A percentile compares a stretch with the other conserved stretches of the same genome.
Conservation (phyloP, 1,140 invertebrate species). For the Caenorhabditis briggsae region DNA sequence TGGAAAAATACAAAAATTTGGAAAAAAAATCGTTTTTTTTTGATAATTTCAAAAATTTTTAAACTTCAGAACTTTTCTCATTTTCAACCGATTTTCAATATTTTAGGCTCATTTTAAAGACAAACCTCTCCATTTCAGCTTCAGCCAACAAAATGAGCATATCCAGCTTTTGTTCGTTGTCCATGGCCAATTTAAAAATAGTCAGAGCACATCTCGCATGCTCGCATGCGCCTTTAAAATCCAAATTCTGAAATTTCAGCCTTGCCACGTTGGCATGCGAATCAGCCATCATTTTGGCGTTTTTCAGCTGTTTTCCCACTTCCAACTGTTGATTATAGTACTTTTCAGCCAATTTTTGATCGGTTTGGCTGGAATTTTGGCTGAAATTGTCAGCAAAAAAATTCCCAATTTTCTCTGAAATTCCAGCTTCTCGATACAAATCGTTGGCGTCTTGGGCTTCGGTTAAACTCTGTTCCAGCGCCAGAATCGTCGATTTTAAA, state of each 20-base stretch:
- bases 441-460: constrained; percentile 33
- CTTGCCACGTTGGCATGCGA: constrained; percentile 25
- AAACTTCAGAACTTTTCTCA: too few relatives aligned
- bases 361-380: neutral
- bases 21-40: too few relatives aligned
- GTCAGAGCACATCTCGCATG: constrained; percentile 28
- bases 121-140: constrained; percentile 19
- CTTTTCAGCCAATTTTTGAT: constrained; percentile 28
- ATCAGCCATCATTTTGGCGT: constrained; percentile 49
- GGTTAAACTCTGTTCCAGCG: constrained; percentile 25
- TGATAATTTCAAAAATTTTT: too few relatives aligned
- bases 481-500: neutral
- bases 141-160: constrained; percentile 34
- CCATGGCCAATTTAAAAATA: constrained; percentile 18
- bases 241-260: neutral
- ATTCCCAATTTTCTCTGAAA: constrained; percentile 8
- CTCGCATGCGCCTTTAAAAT: neutral
- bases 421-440: neutral
- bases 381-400: neutral
- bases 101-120: neutral
- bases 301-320: constrained; percentile 48
- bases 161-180: constrained; percentile 27
- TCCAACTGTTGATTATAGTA: constrained; percentile 45
- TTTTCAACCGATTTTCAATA: too few relatives aligned
- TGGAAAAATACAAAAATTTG: too few relatives aligned